These are phyloP conservation scores for Alsophila aescularia DNA, from an alignment of 2,888 invertebrate species.

Conservation along the genomic window DNA sequence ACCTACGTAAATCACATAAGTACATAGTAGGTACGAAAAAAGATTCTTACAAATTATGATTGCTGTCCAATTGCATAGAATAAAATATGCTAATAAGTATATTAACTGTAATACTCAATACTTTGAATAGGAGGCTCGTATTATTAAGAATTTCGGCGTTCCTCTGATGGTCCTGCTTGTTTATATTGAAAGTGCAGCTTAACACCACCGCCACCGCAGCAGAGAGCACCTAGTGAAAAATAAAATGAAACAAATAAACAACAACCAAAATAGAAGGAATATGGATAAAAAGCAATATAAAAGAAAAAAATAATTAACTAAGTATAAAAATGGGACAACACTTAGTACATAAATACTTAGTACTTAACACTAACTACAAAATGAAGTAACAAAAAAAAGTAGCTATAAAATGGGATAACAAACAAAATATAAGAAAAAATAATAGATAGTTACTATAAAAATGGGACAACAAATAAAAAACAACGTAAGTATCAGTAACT, in stretches of 20 bases:
- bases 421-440: no score
- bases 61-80: conserved; percentile 73
- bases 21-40: no score
- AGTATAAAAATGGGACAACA: no score
- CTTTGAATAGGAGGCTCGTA: conserved; percentile 83
- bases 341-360: no score
- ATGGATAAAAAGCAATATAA: conserved; percentile 17
- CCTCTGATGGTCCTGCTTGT: conserved; percentile 84
- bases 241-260: conserved; percentile 56
- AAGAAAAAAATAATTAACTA: conserved; percentile 15
- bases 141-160: conserved; percentile 86
- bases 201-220: conserved; percentile 85
- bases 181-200: conserved; percentile 85
- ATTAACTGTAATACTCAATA: conserved; percentile 85
- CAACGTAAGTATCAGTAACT: no score
- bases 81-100: conserved; percentile 86
- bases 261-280: conserved; percentile 31
- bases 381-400: no score
- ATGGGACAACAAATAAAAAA: no score
- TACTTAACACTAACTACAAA: no score
- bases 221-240: conserved; percentile 81
- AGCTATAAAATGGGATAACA: no score
- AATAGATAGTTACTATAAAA: no score
- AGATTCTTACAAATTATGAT: no score
- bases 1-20: no score